Conservation (phyloP, 2,113 vertebrate genomes). For the Tetrao urogallus region DNA sequence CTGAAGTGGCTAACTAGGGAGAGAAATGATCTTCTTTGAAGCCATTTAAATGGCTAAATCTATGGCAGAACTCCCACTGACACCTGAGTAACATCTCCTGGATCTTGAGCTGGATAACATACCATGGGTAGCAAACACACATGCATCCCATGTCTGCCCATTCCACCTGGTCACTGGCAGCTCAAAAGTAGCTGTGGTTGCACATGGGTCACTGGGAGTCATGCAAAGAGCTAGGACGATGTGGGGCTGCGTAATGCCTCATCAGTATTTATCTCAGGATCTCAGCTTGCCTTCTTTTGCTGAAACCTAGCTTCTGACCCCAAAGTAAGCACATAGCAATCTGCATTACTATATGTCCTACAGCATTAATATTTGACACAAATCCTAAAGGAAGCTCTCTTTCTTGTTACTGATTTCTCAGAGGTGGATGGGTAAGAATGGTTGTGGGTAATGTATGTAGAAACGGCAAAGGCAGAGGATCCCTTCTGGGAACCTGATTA, state of each 20-base stretch:
- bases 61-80: neutral
- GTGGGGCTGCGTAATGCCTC: neutral
- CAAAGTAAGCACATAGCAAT: neutral
- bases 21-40: neutral
- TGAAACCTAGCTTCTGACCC: neutral
- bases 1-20: neutral
- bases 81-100: neutral
- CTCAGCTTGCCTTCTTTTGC: neutral
- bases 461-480: constrained; percentile 22
- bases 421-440: neutral
- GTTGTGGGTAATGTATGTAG: constrained; percentile 9
- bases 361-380: neutral
- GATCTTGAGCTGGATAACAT: neutral
- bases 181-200: neutral
- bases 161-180: neutral
- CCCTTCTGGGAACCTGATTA: constrained; percentile 46
- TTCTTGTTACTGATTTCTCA: constrained; percentile 9
- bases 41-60: neutral
- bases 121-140: neutral
- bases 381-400: constrained; percentile 11
- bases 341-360: neutral
- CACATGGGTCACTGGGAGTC: neutral
- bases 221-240: accelerated
- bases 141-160: neutral
- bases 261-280: neutral